phyloP scores from a whole-genome alignment of 2,113 vertebrate species.

The Castor canadensis region DNA sequence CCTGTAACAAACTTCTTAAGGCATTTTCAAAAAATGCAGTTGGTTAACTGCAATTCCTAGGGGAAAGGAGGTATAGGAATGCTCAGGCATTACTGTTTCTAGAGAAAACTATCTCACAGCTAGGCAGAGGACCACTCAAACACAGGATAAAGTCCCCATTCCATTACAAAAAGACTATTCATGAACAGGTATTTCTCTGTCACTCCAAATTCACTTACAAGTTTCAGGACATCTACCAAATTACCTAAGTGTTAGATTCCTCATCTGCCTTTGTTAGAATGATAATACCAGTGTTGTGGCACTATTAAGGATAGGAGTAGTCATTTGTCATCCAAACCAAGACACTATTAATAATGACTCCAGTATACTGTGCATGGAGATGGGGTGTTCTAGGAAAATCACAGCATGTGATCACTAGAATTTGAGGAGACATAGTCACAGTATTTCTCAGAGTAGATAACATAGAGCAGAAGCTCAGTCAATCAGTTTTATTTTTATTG shows the following conservation, averaged over 20 bases:
- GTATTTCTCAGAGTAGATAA: neutral
- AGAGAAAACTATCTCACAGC: neutral
- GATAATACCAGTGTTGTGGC: neutral
- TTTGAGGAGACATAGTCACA: neutral
- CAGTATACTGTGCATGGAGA: neutral
- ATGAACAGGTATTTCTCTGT: neutral
- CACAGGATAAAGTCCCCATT: neutral
- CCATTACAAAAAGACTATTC: neutral
- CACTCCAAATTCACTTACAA: neutral
- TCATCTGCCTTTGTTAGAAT: neutral
- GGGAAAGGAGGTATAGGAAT: too few relatives aligned
- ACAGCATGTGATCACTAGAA: neutral
- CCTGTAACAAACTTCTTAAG: neutral
- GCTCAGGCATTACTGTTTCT: neutral
- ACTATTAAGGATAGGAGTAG: neutral
- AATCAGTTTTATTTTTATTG: neutral
- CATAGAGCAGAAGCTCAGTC: neutral
- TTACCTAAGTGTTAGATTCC: neutral
- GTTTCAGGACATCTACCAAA: neutral
- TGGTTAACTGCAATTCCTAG: too few relatives aligned
- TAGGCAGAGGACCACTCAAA: neutral
- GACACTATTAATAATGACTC: neutral
- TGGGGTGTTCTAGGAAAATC: neutral
- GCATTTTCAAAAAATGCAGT: neutral
- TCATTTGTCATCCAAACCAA: neutral